Percentiles rank a stretch among this genome's conserved stretches.
These are phyloP conservation scores for Parauchenoglanis punctatus DNA, from an alignment of 2,797 vertebrate species.

Conservation along the genomic window DNA sequence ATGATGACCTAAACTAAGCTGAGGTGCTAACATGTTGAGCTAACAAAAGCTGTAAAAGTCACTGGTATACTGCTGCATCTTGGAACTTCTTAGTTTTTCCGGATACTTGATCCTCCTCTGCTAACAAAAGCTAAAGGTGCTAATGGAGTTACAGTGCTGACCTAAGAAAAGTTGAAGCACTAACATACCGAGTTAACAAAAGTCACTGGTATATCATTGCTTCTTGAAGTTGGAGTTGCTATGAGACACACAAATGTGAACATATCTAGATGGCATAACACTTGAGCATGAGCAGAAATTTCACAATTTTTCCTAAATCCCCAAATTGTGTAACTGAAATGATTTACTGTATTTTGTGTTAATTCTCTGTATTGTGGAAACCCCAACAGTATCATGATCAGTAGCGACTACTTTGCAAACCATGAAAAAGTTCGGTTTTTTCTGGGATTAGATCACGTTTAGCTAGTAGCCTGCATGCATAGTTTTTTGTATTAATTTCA, in stretches of 20 bases:
- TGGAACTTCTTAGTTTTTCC: neutral
- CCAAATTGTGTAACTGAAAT: neutral
- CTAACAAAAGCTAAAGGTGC: neutral
- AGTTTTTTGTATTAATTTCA: neutral
- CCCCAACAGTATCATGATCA: neutral
- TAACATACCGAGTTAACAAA: neutral
- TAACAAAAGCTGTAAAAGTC: neutral
- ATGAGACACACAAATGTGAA: neutral
- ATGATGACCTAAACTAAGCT: neutral
- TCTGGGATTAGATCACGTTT: neutral
- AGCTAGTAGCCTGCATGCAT: neutral
- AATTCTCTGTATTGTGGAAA: neutral
- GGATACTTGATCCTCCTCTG: neutral
- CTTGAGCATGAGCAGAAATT: neutral
- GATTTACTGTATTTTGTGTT: neutral
- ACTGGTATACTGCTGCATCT: neutral
- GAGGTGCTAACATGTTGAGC: neutral
- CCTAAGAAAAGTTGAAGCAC: neutral
- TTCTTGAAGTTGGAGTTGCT: neutral
- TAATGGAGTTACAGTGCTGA: neutral
- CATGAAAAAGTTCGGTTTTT: neutral
- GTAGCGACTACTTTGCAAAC: neutral
- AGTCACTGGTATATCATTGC: neutral
- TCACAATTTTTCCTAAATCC: neutral
- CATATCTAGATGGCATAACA: neutral